A percentile compares a stretch with the other conserved stretches of the same genome.
Evolutionary conservation across 2,113 vertebrate genomes (phyloP).

Genomic region (Hystrix cristata): DNA sequence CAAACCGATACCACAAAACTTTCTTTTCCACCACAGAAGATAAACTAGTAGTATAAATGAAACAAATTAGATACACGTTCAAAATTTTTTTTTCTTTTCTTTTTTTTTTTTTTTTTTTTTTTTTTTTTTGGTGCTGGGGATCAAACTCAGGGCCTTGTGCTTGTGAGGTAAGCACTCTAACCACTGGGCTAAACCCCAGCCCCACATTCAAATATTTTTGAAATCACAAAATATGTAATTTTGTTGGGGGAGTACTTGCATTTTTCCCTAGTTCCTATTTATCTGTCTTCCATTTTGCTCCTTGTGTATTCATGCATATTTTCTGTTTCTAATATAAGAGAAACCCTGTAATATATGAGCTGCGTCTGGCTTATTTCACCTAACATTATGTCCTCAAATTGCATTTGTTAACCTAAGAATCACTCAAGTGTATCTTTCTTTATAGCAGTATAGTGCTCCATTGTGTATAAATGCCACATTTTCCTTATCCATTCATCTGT

Average conservation of each 20-base stretch:
- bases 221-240: not conserved
- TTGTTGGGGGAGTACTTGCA: not conserved
- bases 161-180: too few relatives aligned
- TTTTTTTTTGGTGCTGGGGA: too few relatives aligned
- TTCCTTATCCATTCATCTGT: not conserved
- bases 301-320: not conserved
- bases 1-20: not conserved
- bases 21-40: not conserved
- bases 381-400: not conserved
- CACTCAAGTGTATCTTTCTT: not conserved
- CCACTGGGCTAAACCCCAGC: too few relatives aligned
- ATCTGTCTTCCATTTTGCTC: not conserved
- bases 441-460: not conserved
- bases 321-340: not conserved
- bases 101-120: too few relatives aligned
- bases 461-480: not conserved
- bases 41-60: not conserved
- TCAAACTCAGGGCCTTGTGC: too few relatives aligned
- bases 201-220: not conserved
- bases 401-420: not conserved
- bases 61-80: not conserved
- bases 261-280: not conserved
- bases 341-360: not conserved
- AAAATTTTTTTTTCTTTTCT: not conserved
- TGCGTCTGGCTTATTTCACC: not conserved